A percentile compares a stretch with the other conserved stretches of the same genome.
These are phyloP conservation scores for Alviniconcha strummeri DNA, from an alignment of 2,888 invertebrate species.

Conservation along the genomic window DNA sequence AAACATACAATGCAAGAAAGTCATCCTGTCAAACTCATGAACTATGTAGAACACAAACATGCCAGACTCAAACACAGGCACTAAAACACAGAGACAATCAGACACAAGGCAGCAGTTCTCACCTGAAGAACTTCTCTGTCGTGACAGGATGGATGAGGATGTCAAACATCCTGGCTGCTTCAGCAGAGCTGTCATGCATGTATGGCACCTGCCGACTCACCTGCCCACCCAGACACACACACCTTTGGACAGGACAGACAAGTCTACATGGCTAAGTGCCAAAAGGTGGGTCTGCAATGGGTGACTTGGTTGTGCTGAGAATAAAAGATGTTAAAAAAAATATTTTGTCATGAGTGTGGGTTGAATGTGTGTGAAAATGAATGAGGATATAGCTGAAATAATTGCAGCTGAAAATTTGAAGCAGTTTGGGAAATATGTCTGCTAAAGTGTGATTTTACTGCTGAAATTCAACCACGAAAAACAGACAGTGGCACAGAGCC, in stretches of 20 bases:
- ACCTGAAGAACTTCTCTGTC: conserved; percentile 79
- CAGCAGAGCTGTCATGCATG: conserved; percentile 76
- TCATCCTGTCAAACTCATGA: not conserved
- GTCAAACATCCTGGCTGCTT: conserved; percentile 80
- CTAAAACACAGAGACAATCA: not conserved
- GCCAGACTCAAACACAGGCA: not conserved
- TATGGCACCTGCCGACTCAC: conserved; percentile 35
- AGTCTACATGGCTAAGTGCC: not conserved
- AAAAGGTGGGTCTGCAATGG: not conserved
- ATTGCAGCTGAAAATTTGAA: not conserved
- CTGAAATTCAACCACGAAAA: too few species aligned
- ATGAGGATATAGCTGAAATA: not conserved
- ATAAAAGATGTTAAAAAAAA: too few species aligned
- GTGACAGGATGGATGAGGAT: conserved; percentile 84
- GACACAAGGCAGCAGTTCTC: conserved; percentile 32
- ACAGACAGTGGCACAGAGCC: too few species aligned
- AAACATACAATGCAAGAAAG: not conserved
- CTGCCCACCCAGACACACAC: not conserved
- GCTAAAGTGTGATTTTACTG: too few species aligned
- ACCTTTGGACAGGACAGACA: not conserved
- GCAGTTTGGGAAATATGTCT: too few species aligned
- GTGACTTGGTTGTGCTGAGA: too few species aligned
- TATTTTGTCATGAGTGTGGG: too few species aligned
- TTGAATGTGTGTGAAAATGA: not conserved
- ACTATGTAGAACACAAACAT: not conserved